Evolutionary conservation across 2,888 invertebrate genomes (phyloP), one percentile per base, ranked within the genome.

Genomic region (Cryptocephalus primarius): DNA sequence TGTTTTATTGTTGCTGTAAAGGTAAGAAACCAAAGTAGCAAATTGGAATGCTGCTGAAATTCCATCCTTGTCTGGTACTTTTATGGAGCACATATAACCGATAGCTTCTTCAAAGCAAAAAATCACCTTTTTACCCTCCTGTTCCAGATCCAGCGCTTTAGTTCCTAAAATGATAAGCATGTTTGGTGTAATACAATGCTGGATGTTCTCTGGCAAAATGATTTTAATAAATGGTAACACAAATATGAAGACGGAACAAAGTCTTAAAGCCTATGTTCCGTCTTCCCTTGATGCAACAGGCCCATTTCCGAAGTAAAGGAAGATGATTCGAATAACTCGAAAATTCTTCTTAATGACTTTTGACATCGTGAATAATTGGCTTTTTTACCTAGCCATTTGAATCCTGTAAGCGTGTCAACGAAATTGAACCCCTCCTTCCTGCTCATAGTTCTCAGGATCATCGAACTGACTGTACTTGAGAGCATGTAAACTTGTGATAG

Each of bases 21-120:
- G 72, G 64, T 83, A 82, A 0, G 80, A 76, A 4, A 81, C 78
- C 74, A 92, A 73, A 60, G 91, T 87, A 8, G 87, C 84, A 45
- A 85, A 71, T 44, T 84, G 79, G 11, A 84, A 83, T 0, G 90
- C 91, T 0, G 96, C 95, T 33, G 86, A 86, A 1, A 99, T 79
- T 0, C 99, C 99, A 71, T 99, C 99, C 66, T 99, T 99, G 67
- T 99, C 99, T 4, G 94, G 74, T 4, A 96, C 92, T 6, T 73
- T 73, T 3, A 80, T 76, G n/a, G 87, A 85, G 64, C 89, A 88
- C 96, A 99, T 96, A 66, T 89, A 97, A 0, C 96, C 99, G 63
- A 99, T 96, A 1, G 97, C 96, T 72, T 99, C 99, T 67, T 99
- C 99, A 70, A 88, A 99, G 1, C 95, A 94, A 70, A 96, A 93